Evolutionary conservation across 2,888 invertebrate species (phyloP), one percentile per base, ranked within the genome.

Genomic region (Aphidius colemani): DNA sequence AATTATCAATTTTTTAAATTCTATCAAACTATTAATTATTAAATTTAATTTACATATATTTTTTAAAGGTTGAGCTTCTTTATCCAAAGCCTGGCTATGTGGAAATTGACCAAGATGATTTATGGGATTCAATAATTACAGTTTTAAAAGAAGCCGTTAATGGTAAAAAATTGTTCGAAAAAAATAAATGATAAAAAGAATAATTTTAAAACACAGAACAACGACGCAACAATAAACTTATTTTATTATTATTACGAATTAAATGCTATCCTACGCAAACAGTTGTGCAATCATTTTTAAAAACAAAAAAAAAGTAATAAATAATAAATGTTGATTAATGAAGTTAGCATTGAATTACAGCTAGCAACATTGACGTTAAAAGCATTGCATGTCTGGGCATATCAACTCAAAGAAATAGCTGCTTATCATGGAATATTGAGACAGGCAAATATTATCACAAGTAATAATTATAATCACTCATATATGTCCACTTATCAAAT

Each of bases 341-440:
- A 45, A 41, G 6, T 56, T 49, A 46, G 41, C 58, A 58, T 11
- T 53, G 7, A 46, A 45, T 63, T 53, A 44, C 80, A 95, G 96
- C 88, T 84, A 91, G 93, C 7, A 84, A 85, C 53, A 77, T 96
- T 49, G 83, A 84, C 51, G 85, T 90, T 1, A 81, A 82, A 9
- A 87, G 92, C 72, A 88, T 97, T 41, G 88, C 87, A 43, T 92
- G 93, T 61, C 84, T 98, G 76, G 94, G 94, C 3, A 88, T 96
- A 73, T 90, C 93, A 0, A 91, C 92, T 1, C 94, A 94, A 77
- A 85, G 96, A 71, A 86, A 90, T 69, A 93, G 92, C 45, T 94
- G 95, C 78, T 86, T 92, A 2, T 91, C 91, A 5, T 96, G 95
- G 95, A 90, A 95, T 72, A 87, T 87, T 74, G 83, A 85, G 57